Evolutionary conservation across 2,797 vertebrate species (phyloP).

Genomic region (Odontamblyopus lacepedii): DNA sequence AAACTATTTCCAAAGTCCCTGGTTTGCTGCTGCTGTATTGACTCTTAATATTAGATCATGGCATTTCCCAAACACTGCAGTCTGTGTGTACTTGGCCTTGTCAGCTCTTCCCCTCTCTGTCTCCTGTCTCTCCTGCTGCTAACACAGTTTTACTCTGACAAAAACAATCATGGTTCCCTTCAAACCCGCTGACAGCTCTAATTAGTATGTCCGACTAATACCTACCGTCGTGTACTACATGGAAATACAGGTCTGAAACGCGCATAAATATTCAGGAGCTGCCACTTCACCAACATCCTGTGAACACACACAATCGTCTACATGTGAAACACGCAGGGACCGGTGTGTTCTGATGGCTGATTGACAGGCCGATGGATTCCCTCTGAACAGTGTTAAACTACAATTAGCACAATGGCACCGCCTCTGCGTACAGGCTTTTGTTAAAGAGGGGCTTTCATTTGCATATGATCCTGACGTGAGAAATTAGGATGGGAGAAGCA

Average conservation of each 20-base stretch:
- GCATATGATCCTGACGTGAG: background rate
- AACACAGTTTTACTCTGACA: constrained; percentile 64
- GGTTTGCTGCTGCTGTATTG: background rate
- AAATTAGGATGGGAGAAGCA: background rate
- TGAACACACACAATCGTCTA: constrained; percentile 48
- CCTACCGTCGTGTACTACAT: constrained; percentile 16
- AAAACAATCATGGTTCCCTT: constrained; percentile 76
- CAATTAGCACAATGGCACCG: constrained; percentile 4
- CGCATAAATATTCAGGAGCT: constrained; percentile 57
- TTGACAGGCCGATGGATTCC: constrained; percentile 71
- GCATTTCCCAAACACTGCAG: background rate
- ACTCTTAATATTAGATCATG: constrained; percentile 1
- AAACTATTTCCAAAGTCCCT: too few relatives aligned
- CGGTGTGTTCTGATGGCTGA: constrained; percentile 61
- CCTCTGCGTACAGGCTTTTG: background rate
- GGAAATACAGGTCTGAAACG: constrained; percentile 21
- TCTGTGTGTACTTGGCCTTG: background rate
- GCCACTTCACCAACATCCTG: constrained; percentile 49
- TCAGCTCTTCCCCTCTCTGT: constrained; percentile 13
- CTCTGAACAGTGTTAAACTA: constrained; percentile 68
- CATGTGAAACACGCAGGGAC: constrained; percentile 52
- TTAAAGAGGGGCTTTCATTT: background rate
- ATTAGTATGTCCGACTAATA: constrained; percentile 73
- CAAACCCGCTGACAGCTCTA: constrained; percentile 73
- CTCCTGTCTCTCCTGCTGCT: constrained; percentile 31